Base-by-base conservation (phyloP, 1,140 invertebrate genomes). In the Procambarus clarkii region DNA sequence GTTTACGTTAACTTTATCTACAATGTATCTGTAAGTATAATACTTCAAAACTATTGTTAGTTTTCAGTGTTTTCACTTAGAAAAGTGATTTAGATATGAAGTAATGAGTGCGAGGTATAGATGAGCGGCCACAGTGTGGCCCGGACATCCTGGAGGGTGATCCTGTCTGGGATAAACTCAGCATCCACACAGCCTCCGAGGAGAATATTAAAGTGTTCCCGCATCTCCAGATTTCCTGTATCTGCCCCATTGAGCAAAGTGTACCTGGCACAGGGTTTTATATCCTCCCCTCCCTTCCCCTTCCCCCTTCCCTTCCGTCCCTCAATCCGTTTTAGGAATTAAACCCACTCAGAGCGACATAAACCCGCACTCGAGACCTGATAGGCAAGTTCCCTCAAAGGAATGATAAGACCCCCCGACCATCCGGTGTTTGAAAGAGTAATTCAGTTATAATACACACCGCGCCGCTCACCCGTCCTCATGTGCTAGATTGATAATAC, bases 211-310 rank as follows among this genome's bases (percentile, higher is more conserved):
- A 81, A 81, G 79, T 21, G n/a, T 81, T 81, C 54, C 79, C 79
- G 79, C 79, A 58, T 81, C 79, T 81, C 21, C 79, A 81, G 24
- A 81, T 81, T 81, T 81, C 79, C 79, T 81, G 79, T 81, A 34
- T 81, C 79, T 54, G 54, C 46, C 48, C 79, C 48, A 81, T 81
- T 81, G 79, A n/a, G 48, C 79, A 58, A 54, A 54, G 13, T 81
- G n/a, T 54, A 50, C 79, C 48, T 18, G 48, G 54, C 0, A 13
- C 8, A 13, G 54, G 60, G 60, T 64, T 15, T 64, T 21, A 21
- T 64, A 64, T 64, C 60, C 18, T 0, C 18, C 60, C 34, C 1
- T 34, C 34, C 34, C 34, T 58, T 13, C 34, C 34, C 34, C 34
- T 34, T 7, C 54, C 5, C 7, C 54, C 8, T 58, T 58, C 7